phyloP scores from a whole-genome alignment of 2,888 invertebrate species.

The Macropis europaea region DNA sequence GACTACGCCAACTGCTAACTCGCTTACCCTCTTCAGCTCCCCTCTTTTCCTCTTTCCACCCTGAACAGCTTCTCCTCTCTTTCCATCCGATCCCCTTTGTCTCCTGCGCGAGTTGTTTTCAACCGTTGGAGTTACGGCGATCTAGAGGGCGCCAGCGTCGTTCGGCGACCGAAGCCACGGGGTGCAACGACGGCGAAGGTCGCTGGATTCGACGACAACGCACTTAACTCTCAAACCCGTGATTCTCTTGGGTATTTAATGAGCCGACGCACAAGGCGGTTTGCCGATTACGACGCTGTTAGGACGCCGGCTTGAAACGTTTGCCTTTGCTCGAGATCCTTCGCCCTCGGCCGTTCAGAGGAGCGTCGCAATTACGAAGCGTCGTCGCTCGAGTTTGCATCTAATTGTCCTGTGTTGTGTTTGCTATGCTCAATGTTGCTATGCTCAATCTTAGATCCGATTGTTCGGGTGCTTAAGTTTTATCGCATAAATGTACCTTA shows the following conservation, averaged over 20 bases:
- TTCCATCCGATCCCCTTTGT: slow-evolving; percentile 10
- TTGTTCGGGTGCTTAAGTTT: too few relatives aligned
- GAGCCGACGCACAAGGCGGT: slow-evolving; percentile 66
- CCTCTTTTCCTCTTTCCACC: not conserved
- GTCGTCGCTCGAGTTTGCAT: slow-evolving; percentile 21
- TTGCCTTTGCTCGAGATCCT: slow-evolving; percentile 48
- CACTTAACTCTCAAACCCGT: slow-evolving; percentile 66
- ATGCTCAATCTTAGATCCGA: too few relatives aligned
- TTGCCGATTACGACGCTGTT: slow-evolving; percentile 69
- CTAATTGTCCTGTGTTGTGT: slow-evolving; percentile 27
- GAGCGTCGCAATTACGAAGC: slow-evolving; percentile 28
- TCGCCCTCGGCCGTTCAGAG: slow-evolving; percentile 43
- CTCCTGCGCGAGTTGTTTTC: not conserved
- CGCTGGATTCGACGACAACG: slow-evolving; percentile 60
- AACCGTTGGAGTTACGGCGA: not conserved
- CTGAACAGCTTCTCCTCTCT: slow-evolving; percentile 1
- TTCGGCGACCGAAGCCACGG: not conserved
- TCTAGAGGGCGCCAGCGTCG: not conserved
- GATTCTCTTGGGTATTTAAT: slow-evolving; percentile 70
- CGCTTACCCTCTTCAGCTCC: slow-evolving; percentile 60
- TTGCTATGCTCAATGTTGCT: too few relatives aligned
- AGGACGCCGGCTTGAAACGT: slow-evolving; percentile 39
- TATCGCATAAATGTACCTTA: too few relatives aligned
- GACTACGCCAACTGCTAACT: slow-evolving; percentile 73
- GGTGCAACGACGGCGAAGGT: slow-evolving; percentile 26